Base-by-base conservation (phyloP, 2,113 vertebrate species). In the Petaurus breviceps region DNA sequence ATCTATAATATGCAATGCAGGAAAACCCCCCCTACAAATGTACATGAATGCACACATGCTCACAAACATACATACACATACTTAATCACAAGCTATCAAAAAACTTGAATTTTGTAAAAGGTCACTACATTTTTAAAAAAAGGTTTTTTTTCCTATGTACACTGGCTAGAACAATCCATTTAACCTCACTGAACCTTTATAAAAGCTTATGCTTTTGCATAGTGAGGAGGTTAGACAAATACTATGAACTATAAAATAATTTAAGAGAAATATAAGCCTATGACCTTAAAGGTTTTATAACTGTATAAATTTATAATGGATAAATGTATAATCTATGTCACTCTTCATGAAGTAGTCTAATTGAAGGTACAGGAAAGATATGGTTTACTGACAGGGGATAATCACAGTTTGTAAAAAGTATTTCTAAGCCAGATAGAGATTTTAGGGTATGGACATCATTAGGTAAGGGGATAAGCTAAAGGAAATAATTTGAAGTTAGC, bases 71-170 rank as follows among this genome's bases (percentile, higher is more conserved):
- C 28, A 68, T 11, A 68, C 0, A 43, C 19, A 51, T 96, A 93
- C 93, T 43, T 52, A 94, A 96, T 94, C 57, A 55, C 24, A 94
- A 8, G 8, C 46, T 11, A 3, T 96, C 90, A 91, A 3, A 92
- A 95, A 95, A 51, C n/a, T 16, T 84, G 92, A 51, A 89, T 89
- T 94, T 22, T 91, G 50, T 26, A 90, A 94, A 96, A 91, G 0
- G 50, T 51, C 89, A 52, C 24, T 94, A 89, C 77, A 22, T 16
- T 19, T 49, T 53, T 28, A 28, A 68, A 43, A 77, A 16, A 16
- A 43, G 6, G 37, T 68, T 68, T 37, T n/a, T 43, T 9, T 26
- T 26, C 25, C 68, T 84, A 16, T 2, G 16, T 43, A 43, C n/a
- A 84, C n/a, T 22, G 68, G 16, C 68, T 22, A 84, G 37, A 43